Percentiles rank a stretch among this genome's conserved stretches.
phyloP scores from a whole-genome alignment of 2,797 vertebrate genomes.

The Melanotaenia maccullochi region DNA sequence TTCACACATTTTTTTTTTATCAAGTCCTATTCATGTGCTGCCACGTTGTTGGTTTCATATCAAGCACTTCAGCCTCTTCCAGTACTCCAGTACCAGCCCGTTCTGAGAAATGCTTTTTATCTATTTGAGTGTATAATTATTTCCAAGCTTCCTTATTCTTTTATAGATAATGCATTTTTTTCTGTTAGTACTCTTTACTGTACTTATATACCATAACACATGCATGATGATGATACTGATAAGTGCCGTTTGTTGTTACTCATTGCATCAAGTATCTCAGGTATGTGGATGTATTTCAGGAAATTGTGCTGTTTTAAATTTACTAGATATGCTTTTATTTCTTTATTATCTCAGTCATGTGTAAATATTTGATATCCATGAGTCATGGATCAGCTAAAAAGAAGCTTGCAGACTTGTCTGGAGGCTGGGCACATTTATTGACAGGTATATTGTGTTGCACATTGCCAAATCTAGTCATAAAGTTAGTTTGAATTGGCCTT shows the following conservation, averaged over 20 bases:
- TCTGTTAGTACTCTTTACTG: not conserved
- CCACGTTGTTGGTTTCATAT: constrained; percentile 7
- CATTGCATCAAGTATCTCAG: not conserved
- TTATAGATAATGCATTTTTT: not conserved
- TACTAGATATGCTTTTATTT: not conserved
- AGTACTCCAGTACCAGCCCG: constrained; percentile 5
- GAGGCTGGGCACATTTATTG: not conserved
- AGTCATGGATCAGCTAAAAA: not conserved
- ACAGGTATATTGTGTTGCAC: not conserved
- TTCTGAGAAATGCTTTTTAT: constrained; percentile 48
- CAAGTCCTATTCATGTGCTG: not conserved
- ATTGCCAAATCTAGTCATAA: not conserved
- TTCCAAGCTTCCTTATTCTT: constrained; percentile 32
- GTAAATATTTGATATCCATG: not conserved
- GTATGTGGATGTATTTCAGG: not conserved
- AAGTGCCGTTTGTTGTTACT: not conserved
- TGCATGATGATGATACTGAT: not conserved
- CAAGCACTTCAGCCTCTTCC: not conserved
- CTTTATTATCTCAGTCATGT: constrained; percentile 4
- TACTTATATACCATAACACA: not conserved
- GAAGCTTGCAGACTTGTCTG: not conserved
- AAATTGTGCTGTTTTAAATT: not conserved
- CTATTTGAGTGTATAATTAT: not conserved
- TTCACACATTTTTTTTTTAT: not conserved
- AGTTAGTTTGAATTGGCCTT: not conserved